Conservation (phyloP, 2,797 vertebrate species). For the Naso thynnoides region DNA sequence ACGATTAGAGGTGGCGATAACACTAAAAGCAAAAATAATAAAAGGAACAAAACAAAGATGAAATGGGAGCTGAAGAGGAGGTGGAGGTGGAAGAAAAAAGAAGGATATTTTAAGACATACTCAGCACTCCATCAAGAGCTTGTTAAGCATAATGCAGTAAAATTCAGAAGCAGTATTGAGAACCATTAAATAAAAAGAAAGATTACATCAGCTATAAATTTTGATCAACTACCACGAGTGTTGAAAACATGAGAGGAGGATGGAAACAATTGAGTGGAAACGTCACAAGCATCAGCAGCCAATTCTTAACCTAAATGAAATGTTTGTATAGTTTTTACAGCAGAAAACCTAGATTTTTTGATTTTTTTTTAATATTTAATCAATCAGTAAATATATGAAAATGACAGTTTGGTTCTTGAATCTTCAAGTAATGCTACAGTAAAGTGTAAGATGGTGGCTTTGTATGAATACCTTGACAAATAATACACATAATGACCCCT, state of each 20-base stretch:
- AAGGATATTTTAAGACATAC: constrained; percentile 56
- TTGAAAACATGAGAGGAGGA: constrained; percentile 27
- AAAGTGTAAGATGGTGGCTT: constrained; percentile 1
- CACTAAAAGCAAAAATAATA: constrained; percentile 8
- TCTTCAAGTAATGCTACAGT: constrained; percentile 5
- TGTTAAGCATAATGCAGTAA: constrained; percentile 51
- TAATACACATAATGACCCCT: constrained; percentile 26
- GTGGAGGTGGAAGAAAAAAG: constrained; percentile 17
- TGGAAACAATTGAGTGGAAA: constrained; percentile 2
- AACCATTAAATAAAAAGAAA: constrained; percentile 48
- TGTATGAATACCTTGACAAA: constrained; percentile 11
- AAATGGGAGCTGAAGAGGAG: constrained; percentile 20
- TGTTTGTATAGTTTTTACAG: not conserved
- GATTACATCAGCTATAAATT: constrained; percentile 48
- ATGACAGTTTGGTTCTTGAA: not conserved
- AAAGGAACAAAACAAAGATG: constrained; percentile 42
- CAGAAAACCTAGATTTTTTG: not conserved
- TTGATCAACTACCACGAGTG: constrained; percentile 21
- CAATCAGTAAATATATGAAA: constrained; percentile 5
- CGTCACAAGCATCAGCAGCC: constrained; percentile 7
- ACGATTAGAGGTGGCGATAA: constrained; percentile 30
- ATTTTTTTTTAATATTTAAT: not conserved
- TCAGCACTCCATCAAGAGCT: constrained; percentile 55
- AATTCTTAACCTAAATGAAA: constrained; percentile 21
- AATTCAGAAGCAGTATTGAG: constrained; percentile 48